A percentile compares a stretch with the other conserved stretches of the same genome.
These are phyloP conservation scores for Neoaliturus tenellus DNA, from an alignment of 2,888 invertebrate species.

Conservation along the genomic window DNA sequence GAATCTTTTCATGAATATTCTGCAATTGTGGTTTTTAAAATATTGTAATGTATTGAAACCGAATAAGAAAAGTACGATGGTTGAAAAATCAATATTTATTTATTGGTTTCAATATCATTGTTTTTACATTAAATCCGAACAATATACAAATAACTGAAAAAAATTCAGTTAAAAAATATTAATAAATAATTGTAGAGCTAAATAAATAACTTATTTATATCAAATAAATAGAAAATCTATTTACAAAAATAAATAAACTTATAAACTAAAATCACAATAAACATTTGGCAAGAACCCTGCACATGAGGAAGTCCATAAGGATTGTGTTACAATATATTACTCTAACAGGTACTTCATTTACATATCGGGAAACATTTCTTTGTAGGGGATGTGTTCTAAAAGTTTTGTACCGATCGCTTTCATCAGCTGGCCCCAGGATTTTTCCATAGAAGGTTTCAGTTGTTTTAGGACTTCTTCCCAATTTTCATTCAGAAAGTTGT, in stretches of 20 bases:
- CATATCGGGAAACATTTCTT: conserved; percentile 58
- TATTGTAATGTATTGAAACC: no score
- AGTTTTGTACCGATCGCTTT: conserved; percentile 50
- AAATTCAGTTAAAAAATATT: not conserved
- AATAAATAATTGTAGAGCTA: not conserved
- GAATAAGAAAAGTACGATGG: no score
- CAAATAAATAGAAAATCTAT: not conserved
- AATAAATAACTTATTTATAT: not conserved
- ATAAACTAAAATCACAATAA: not conserved
- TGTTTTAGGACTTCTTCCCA: conserved; percentile 60
- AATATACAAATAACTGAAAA: no score
- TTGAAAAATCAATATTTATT: no score
- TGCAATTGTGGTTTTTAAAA: no score
- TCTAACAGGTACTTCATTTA: no score
- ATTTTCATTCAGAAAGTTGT: conserved; percentile 58
- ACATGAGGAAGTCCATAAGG: not conserved
- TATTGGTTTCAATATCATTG: no score
- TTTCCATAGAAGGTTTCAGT: conserved; percentile 56
- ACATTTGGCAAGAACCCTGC: not conserved
- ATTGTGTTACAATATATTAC: no score
- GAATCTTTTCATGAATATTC: no score
- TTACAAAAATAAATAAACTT: conserved; percentile 1
- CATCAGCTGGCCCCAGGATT: conserved; percentile 47
- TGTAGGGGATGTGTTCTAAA: conserved; percentile 58
- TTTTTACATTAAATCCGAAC: no score